Conservation (phyloP, 92 coral and sea anemone species). For the Paragorgia papillata region DNA sequence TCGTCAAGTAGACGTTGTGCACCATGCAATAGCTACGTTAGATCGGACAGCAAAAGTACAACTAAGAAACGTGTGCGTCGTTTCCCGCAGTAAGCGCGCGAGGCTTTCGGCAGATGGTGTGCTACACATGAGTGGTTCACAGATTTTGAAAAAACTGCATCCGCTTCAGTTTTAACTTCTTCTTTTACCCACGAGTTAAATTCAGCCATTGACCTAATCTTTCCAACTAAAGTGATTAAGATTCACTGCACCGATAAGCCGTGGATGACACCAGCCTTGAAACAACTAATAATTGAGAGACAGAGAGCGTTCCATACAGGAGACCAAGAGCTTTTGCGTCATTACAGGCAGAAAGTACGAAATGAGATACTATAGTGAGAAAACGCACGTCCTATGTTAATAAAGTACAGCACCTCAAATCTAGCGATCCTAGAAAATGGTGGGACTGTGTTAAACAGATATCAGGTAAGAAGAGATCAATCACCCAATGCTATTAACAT, state of each 20-base stretch:
- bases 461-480: conserved; percentile 2
- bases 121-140: conserved; percentile 22
- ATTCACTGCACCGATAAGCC: conserved; percentile 7
- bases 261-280: conserved; percentile 7
- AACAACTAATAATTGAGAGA: conserved; percentile 2
- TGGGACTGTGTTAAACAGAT: conserved; percentile 9
- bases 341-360: not conserved
- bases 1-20: conserved; percentile 6
- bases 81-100: conserved; percentile 13
- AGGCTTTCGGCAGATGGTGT: conserved; percentile 34
- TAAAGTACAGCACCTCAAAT: not conserved
- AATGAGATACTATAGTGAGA: not conserved
- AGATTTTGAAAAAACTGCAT: conserved; percentile 8
- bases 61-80: conserved; percentile 1
- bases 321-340: conserved; percentile 2
- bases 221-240: conserved; percentile 16
- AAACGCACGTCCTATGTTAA: not conserved
- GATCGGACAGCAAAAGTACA: not conserved
- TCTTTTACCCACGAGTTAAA: too few relatives aligned
- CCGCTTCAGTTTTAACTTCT: too few relatives aligned
- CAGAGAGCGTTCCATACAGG: conserved; percentile 22
- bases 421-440: conserved; percentile 11
- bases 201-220: conserved; percentile 16
- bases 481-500: not conserved
- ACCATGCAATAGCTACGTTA: not conserved